Evolutionary conservation across 2,888 invertebrate species (phyloP), one percentile per base, ranked within the genome.

Genomic region (Ichneumoninae sp.): DNA sequence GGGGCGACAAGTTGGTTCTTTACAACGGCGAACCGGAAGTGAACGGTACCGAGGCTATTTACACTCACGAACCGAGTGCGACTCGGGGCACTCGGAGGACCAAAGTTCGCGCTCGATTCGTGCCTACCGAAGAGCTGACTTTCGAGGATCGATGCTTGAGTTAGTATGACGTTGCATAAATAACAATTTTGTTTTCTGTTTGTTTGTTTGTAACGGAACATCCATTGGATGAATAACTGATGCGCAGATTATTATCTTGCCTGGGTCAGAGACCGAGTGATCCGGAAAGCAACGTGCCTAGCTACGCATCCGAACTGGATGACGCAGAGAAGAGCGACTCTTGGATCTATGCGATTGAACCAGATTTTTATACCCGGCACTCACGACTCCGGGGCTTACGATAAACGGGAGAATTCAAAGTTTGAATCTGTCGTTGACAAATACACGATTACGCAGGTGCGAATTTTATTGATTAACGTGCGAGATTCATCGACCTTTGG

Each of bases 351-450:
- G 77, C 94, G 94, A 54, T 90, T 96, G 69, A 93, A 94, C 13
- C 94, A 95, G 81, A 90, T 96, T 4, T 95, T 96, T 85, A 94
- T 97, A 88, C 96, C 96, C 1, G 97, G 97, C 0, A 96, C 96
- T 0, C 97, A 97, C 90, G 96, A 96, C 91, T 95, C 96, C 0
- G 96, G 96, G 4, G 94, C 95, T 10, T 96, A 95, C 89, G 90
- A 91, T 10, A 91, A 93, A 73, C 81, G 88, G 16, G 84, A 89
- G 16, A 70, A 74, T 0, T 76, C 86, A 1, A 86, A 84, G 13
- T 78, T 78, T 8, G 91, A 90, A 60, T 94, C 91, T 65, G 83
- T 95, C 52, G 92, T 95, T 6, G 94, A 94, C 7, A 95, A 94
- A 87, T 95, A 95, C 80, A 92, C 95, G 2, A 91, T 95, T 8